These are phyloP conservation scores for Jordanella pulchra DNA, from an alignment of 2,797 vertebrate species.

Conservation along the genomic window DNA sequence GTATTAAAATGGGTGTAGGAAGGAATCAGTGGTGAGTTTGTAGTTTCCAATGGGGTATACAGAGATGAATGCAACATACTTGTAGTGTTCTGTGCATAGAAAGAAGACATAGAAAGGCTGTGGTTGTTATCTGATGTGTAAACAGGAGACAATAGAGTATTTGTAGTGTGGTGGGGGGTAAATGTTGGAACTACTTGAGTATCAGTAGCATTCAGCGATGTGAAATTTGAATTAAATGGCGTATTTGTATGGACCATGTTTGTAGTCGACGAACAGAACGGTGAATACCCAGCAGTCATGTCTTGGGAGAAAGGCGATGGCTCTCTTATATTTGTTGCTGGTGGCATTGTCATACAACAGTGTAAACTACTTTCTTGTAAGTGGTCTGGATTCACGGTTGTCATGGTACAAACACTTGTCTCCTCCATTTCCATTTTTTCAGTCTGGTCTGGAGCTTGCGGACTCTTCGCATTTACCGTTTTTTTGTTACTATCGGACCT, in stretches of 20 bases:
- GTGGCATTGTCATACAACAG: conserved; percentile 50
- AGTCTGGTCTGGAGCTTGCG: conserved; percentile 28
- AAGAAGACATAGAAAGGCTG: conserved; percentile 57
- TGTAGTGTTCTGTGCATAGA: conserved; percentile 53
- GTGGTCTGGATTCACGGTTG: conserved; percentile 56
- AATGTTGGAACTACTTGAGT: conserved; percentile 74
- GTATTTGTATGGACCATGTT: conserved; percentile 53
- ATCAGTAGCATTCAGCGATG: conserved; percentile 67
- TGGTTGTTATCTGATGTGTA: conserved; percentile 62
- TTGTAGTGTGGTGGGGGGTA: conserved; percentile 66
- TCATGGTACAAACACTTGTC: conserved; percentile 43
- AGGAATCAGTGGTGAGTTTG: conserved; percentile 52
- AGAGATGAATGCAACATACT: conserved; percentile 44
- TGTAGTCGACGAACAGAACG: conserved; percentile 57
- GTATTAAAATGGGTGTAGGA: conserved; percentile 54
- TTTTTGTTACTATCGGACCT: conserved; percentile 36
- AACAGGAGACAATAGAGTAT: conserved; percentile 56
- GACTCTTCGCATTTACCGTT: conserved; percentile 46
- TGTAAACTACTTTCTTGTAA: conserved; percentile 46
- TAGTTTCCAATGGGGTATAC: conserved; percentile 54
- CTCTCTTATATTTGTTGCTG: conserved; percentile 36
- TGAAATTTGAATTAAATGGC: conserved; percentile 62
- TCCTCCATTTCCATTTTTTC: conserved; percentile 47
- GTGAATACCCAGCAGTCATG: conserved; percentile 49
- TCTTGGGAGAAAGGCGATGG: conserved; percentile 52